Evolutionary conservation across 2,888 invertebrate genomes (phyloP), one percentile per base, ranked within the genome.

Genomic region (Chrysolina americana): DNA sequence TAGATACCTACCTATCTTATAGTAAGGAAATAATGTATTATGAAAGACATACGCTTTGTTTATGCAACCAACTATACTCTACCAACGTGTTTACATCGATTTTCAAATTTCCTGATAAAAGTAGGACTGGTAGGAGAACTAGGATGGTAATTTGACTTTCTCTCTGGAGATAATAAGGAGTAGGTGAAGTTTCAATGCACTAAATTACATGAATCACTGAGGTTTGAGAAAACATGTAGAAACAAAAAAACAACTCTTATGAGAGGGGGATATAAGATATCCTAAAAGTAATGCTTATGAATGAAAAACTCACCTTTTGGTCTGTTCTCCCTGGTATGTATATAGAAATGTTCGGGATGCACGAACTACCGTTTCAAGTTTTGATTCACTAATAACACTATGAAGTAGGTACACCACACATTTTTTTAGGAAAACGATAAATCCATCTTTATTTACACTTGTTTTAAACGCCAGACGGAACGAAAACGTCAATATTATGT

Each of bases 391-490:
- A 19, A 13, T 13, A 21, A 13, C 21, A 53, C 53, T 36, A 59
- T 59, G 8, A 8, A 59, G n/a, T n/a, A n/a, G n/a, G 59, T 59
- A n/a, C 28, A 59, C n/a, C 59, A 59, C 59, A 59, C 59, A 28
- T 4, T 59, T 59, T 13, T 17, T 21, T 21, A 56, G 56, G 5
- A 56, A 23, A 59, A 59, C 15, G 3, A 23, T 3, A 36, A 6
- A 28, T 6, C 23, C 4, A 56, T 36, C 36, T 6, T 21, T 17
- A 53, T 21, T 53, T 23, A 19, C 13, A 53, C 44, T 15, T 15
- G 44, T 15, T 15, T 15, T 44, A 6, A 44, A 44, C 44, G 15
- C 11, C 44, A 1, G 3, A 0, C 44, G 44, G 15, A 44, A 15
- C 15, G 2, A 44, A 15, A 44, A 44, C 9, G 44, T 44, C 3